Conservation (phyloP, 1,140 invertebrate genomes). For the Danaus melanippus region DNA sequence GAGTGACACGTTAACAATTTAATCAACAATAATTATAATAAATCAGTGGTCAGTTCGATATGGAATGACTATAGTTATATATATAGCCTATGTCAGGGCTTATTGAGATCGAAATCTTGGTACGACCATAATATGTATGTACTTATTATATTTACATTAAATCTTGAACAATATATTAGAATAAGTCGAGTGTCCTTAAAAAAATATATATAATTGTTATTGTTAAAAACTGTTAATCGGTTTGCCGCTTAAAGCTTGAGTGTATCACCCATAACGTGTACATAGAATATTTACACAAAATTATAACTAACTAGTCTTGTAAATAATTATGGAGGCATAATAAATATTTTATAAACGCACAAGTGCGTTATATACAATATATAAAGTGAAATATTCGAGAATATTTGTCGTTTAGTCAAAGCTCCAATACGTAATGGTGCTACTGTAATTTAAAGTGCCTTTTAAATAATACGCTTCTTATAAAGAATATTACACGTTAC, state of each 20-base stretch:
- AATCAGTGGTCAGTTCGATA: too few species aligned
- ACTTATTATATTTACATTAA: constrained; percentile 10
- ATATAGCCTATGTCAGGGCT: neutral
- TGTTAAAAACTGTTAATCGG: constrained; percentile 5
- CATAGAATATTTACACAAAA: constrained; percentile 13
- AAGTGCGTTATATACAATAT: constrained; percentile 1
- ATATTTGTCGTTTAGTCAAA: neutral
- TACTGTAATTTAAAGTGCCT: constrained; percentile 13
- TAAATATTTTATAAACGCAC: constrained; percentile 22
- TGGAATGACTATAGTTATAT: too few species aligned
- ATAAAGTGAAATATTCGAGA: too few species aligned
- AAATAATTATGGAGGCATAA: constrained; percentile 1
- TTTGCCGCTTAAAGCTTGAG: constrained; percentile 37
- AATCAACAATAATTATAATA: too few species aligned
- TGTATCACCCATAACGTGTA: constrained; percentile 42
- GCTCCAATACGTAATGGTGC: constrained; percentile 14
- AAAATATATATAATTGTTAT: constrained; percentile 4
- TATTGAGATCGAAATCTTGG: too few species aligned
- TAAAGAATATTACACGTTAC: constrained; percentile 4
- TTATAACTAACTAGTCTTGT: constrained; percentile 22
- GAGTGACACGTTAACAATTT: too few species aligned
- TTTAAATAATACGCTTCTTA: constrained; percentile 12
- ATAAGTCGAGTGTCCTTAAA: neutral
- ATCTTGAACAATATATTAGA: constrained; percentile 5
- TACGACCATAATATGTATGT: neutral